Conservation (phyloP, 2,113 vertebrate genomes). For the Takifugu flavidus region DNA sequence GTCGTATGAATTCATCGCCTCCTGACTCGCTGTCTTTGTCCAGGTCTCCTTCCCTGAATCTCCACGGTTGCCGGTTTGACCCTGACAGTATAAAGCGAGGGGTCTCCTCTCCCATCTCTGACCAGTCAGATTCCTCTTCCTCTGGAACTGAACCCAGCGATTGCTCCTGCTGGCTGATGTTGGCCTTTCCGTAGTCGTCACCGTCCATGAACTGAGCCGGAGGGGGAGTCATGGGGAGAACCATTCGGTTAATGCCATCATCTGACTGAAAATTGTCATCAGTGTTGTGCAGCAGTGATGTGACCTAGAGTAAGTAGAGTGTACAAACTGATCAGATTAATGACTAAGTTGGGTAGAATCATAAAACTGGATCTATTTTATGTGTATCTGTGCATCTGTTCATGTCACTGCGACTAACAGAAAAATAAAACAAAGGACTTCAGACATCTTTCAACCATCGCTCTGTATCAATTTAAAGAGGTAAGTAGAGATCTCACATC, state of each 20-base stretch:
- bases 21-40: slow-evolving; percentile 67
- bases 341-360: not conserved
- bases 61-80: slow-evolving; percentile 54
- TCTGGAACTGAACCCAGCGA: slow-evolving; percentile 68
- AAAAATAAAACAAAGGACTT: not conserved
- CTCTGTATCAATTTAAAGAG: not conserved
- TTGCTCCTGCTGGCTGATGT: slow-evolving; percentile 55
- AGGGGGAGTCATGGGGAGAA: slow-evolving; percentile 60
- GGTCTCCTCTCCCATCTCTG: slow-evolving; percentile 68
- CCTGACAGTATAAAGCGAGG: slow-evolving; percentile 46
- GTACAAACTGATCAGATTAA: slow-evolving; percentile 15
- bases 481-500: slow-evolving; percentile 64
- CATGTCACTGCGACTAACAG: not conserved
- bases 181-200: slow-evolving; percentile 49
- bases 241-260: slow-evolving; percentile 38
- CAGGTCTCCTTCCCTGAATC: slow-evolving; percentile 40
- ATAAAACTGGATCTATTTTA: not conserved
- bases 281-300: slow-evolving; percentile 49
- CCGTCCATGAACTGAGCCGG: slow-evolving; percentile 72
- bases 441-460: not conserved
- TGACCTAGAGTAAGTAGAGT: slow-evolving; percentile 46
- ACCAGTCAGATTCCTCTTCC: slow-evolving; percentile 77
- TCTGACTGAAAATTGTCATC: slow-evolving; percentile 56
- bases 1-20: slow-evolving; percentile 44
- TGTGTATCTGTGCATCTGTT: too few species aligned